These are phyloP conservation scores for Tinamus major DNA, from an alignment of 2,797 vertebrate species.

Conservation along the genomic window DNA sequence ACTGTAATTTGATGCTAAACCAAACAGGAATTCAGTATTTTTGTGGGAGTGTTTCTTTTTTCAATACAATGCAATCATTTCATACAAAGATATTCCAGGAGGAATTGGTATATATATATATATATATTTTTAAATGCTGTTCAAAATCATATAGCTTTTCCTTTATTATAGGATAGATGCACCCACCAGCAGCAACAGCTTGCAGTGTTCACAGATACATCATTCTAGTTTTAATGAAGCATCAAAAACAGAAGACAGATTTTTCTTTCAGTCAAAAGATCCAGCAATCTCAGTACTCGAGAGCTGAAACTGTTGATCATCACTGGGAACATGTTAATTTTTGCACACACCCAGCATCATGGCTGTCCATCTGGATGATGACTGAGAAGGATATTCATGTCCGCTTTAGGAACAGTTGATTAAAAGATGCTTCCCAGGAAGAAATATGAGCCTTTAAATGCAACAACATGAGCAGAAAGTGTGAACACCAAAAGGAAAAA, in stretches of 20 bases:
- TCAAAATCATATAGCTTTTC: background rate
- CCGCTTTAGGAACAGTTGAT: background rate
- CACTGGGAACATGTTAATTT: background rate
- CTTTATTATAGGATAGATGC: background rate
- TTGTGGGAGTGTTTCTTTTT: background rate
- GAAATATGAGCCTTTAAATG: background rate
- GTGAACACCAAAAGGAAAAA: background rate
- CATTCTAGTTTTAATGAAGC: background rate
- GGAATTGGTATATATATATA: background rate
- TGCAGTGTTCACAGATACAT: background rate
- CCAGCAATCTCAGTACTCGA: background rate
- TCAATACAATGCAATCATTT: background rate
- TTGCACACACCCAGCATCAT: background rate
- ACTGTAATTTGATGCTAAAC: background rate
- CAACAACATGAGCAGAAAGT: background rate
- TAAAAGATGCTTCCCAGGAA: background rate
- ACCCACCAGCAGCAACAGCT: background rate
- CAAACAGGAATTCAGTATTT: background rate
- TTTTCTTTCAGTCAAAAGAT: background rate
- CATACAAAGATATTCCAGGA: background rate
- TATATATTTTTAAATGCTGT: background rate
- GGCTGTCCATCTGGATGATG: background rate
- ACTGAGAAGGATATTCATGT: background rate
- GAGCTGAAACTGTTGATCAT: background rate
- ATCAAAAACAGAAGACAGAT: background rate